Evolutionary conservation across 2,888 invertebrate genomes (phyloP).

Genomic region (Oeneis ivallda): DNA sequence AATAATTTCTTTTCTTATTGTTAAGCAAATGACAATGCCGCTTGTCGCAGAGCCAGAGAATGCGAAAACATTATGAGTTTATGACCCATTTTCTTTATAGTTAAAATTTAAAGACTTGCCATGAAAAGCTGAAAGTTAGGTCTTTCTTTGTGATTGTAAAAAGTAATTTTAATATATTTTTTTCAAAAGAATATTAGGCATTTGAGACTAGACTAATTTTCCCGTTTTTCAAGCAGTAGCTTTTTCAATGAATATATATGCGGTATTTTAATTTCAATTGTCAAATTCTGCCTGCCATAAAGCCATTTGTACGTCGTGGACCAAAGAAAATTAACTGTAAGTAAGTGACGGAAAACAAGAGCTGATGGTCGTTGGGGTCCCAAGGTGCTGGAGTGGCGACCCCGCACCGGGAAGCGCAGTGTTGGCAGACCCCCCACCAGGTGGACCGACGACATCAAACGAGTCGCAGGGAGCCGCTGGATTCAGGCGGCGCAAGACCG

Average conservation of each 20-base stretch:
- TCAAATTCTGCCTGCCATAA: too few relatives aligned
- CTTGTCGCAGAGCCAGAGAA: slow-evolving; percentile 19
- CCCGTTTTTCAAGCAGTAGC: not conserved
- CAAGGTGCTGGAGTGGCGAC: too few relatives aligned
- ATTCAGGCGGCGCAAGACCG: too few relatives aligned
- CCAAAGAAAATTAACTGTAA: not conserved
- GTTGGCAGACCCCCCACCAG: too few relatives aligned
- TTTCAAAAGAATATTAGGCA: slow-evolving; percentile 11
- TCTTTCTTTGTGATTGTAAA: slow-evolving; percentile 9
- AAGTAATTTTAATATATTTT: slow-evolving; percentile 11
- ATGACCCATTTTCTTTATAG: slow-evolving; percentile 18
- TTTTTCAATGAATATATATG: not conserved
- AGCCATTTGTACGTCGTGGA: not conserved
- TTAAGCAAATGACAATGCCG: slow-evolving; percentile 17
- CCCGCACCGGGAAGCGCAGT: too few relatives aligned
- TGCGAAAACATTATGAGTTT: slow-evolving; percentile 18
- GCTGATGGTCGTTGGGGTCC: too few relatives aligned
- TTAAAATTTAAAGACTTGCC: slow-evolving; percentile 19
- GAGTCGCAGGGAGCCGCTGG: too few relatives aligned
- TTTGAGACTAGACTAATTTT: slow-evolving; percentile 8
- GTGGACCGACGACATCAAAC: too few relatives aligned
- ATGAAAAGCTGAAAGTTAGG: slow-evolving; percentile 19
- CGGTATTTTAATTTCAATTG: too few relatives aligned
- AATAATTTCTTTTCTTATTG: slow-evolving; percentile 19
- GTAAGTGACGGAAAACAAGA: too few relatives aligned